Conservation (phyloP, 2,888 invertebrate genomes). For the Caenorhabditis zanzibari region DNA sequence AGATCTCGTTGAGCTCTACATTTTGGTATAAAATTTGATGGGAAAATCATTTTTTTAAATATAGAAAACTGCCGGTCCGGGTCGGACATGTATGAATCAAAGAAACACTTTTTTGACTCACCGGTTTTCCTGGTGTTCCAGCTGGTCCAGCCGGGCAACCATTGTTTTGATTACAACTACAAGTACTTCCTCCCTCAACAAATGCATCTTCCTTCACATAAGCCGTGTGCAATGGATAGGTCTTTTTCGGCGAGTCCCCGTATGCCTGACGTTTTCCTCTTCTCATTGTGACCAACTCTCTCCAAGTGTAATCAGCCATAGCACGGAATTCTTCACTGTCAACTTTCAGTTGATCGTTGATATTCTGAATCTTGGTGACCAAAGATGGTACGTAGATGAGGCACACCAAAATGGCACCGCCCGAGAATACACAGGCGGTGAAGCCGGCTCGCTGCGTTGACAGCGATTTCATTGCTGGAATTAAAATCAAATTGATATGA, state of each 20-base stretch:
- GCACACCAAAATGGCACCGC: slow-evolving; percentile 69
- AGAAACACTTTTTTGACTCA: no score
- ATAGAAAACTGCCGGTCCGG: no score
- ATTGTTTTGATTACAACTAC: slow-evolving; percentile 76
- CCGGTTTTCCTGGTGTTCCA: slow-evolving; percentile 75
- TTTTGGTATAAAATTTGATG: no score
- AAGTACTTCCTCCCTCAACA: slow-evolving; percentile 71
- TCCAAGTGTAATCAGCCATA: slow-evolving; percentile 77
- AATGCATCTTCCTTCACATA: slow-evolving; percentile 77
- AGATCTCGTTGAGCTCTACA: no score
- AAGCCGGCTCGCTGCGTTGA: slow-evolving; percentile 72
- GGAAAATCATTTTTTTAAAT: no score
- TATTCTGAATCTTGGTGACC: slow-evolving; percentile 74
- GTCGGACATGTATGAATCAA: no score
- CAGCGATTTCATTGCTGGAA: slow-evolving; percentile 51
- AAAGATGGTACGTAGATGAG: slow-evolving; percentile 75
- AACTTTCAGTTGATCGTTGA: slow-evolving; percentile 74
- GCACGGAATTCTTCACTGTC: slow-evolving; percentile 76
- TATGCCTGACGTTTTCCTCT: slow-evolving; percentile 71
- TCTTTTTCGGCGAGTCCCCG: slow-evolving; percentile 68
- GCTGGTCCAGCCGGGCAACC: slow-evolving; percentile 75
- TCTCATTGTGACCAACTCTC: slow-evolving; percentile 71
- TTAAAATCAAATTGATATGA: not conserved
- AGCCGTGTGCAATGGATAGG: slow-evolving; percentile 74
- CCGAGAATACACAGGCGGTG: slow-evolving; percentile 71